Evolutionary conservation across 2,797 vertebrate genomes (phyloP).

Genomic region (Protonibea diacanthus): DNA sequence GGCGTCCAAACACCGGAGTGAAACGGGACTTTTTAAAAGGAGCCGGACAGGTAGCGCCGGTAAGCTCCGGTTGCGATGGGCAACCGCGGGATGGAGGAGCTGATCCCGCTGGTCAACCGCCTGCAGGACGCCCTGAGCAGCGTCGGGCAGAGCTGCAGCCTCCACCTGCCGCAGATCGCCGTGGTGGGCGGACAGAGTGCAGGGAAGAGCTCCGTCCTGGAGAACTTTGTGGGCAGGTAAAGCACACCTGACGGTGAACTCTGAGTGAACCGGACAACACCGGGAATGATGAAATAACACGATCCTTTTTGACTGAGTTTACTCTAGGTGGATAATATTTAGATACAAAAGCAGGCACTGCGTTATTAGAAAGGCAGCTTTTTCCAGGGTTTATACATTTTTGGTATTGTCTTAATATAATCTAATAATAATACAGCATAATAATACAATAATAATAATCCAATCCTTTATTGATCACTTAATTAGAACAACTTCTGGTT

Average conservation of each 20-base stretch:
- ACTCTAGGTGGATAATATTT: background rate
- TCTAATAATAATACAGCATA: too few species aligned
- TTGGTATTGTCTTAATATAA: background rate
- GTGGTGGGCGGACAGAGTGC: constrained; percentile 96
- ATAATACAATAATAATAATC: too few species aligned
- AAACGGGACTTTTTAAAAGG: background rate
- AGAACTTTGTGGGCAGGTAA: constrained; percentile 96
- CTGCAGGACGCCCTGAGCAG: constrained; percentile 91
- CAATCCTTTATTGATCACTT: background rate
- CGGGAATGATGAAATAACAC: background rate
- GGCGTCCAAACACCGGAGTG: constrained; percentile 18
- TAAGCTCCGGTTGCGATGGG: constrained; percentile 80
- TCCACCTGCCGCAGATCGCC: constrained; percentile 94
- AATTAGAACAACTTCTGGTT: too few species aligned
- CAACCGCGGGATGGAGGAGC: constrained; percentile 93
- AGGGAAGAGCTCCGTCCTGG: constrained; percentile 95
- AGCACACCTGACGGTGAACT: background rate
- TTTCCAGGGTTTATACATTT: background rate
- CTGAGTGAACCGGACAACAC: background rate
- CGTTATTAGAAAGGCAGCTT: background rate
- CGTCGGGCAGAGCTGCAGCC: constrained; percentile 88
- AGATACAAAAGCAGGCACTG: background rate
- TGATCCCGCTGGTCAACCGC: constrained; percentile 93
- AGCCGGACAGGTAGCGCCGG: constrained; percentile 26
- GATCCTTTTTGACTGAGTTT: background rate